Percentiles rank a stretch among this genome's conserved stretches.
Conservation (phyloP, 2,113 vertebrate species). For the Rhinolophus sinicus region DNA sequence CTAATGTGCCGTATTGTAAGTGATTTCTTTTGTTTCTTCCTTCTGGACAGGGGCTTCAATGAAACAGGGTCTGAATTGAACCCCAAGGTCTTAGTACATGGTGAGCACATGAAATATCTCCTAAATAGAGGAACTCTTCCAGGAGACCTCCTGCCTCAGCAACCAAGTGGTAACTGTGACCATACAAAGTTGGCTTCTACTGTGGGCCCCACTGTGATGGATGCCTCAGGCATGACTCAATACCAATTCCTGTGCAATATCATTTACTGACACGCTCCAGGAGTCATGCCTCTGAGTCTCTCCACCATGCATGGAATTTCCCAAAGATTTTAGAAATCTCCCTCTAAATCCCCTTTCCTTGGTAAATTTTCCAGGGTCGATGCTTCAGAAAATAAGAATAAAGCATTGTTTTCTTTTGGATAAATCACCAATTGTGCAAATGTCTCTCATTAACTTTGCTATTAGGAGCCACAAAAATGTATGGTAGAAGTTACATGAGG, state of each 20-base stretch:
- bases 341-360: conserved; percentile 56
- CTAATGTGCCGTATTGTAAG: background rate
- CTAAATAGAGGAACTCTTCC: background rate
- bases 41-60: background rate
- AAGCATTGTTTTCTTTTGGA: background rate
- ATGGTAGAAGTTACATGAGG: background rate
- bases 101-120: background rate
- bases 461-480: background rate
- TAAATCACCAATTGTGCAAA: background rate
- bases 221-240: conserved; percentile 61
- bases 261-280: background rate
- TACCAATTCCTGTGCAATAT: background rate
- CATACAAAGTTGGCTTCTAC: background rate
- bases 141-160: background rate
- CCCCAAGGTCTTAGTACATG: background rate
- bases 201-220: background rate
- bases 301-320: conserved; percentile 55
- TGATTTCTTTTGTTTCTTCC: background rate
- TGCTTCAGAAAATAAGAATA: conserved; percentile 2
- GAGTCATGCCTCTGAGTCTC: conserved; percentile 26
- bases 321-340: conserved; percentile 64
- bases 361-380: background rate
- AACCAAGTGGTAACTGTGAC: background rate
- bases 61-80: background rate
- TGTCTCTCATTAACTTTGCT: background rate